Evolutionary conservation across 2,888 invertebrate species (phyloP).

Genomic region (Thecocarcelia acutangulata): DNA sequence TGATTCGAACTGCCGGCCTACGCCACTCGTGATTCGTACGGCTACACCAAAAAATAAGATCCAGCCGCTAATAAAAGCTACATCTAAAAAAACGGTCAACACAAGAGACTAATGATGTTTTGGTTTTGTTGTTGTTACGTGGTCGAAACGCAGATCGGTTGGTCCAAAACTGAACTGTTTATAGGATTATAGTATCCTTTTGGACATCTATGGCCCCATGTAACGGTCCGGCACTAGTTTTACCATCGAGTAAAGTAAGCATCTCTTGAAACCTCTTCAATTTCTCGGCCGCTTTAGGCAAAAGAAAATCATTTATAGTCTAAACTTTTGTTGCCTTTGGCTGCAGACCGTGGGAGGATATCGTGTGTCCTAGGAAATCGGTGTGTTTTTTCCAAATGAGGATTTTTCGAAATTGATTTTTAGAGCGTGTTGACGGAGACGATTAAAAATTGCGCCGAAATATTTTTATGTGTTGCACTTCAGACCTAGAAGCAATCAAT

Average conservation of each 20-base stretch:
- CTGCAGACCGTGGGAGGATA: constrained; percentile 50
- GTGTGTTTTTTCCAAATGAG: constrained; percentile 34
- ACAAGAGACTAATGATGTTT: constrained; percentile 74
- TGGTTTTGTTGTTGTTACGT: too few relatives aligned
- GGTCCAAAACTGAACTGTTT: constrained; percentile 25
- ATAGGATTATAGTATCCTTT: constrained; percentile 21
- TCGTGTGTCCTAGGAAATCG: constrained; percentile 52
- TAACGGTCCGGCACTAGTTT: constrained; percentile 46
- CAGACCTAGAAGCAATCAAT: background rate
- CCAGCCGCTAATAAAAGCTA: too few relatives aligned
- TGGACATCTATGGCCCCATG: constrained; percentile 65
- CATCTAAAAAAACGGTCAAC: too few relatives aligned
- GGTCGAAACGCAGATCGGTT: constrained; percentile 72
- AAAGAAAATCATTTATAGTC: constrained; percentile 43
- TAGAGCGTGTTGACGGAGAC: constrained; percentile 24
- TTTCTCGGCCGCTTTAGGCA: constrained; percentile 40
- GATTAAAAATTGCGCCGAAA: constrained; percentile 4
- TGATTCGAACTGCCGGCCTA: too few relatives aligned
- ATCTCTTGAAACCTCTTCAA: constrained; percentile 69
- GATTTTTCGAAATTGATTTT: constrained; percentile 51
- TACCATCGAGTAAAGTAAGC: constrained; percentile 64
- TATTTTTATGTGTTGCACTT: background rate
- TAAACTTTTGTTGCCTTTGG: constrained; percentile 52
- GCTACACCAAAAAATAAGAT: too few relatives aligned
- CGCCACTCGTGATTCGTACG: too few relatives aligned